Base-by-base conservation (phyloP, 2,797 vertebrate genomes). In the Phaenicophaeus curvirostris region DNA sequence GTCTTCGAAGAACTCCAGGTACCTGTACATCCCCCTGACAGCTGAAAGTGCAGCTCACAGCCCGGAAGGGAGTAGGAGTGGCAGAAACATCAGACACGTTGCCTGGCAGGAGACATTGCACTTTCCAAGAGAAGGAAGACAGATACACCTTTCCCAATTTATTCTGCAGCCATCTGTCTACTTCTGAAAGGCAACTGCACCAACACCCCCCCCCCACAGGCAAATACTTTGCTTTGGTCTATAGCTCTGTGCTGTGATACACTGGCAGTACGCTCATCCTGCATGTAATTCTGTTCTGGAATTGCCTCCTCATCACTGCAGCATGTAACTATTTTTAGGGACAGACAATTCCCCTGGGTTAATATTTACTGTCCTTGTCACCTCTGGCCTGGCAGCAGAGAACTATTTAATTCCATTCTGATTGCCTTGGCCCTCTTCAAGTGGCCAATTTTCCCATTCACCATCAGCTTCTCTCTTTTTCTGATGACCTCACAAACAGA, bases 31-130 rank as follows among this genome's bases (percentile, higher is more conserved):
- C 48, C 58, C 76, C 35, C 77, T 31, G 42, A 35, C 35, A 72
- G 62, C 41, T 2, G 5, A 7, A 5, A 30, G 46, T 5, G 27
- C 0, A 1, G n/a, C 0, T 0, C 0, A 0, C 41, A 61, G 33
- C 41, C 75, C 48, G 28, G 44, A 74, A 31, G 48, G 50, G 54
- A 67, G 44, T 5, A 33, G 41, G 37, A n/a, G n/a, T 18, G 44
- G 20, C 28, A 79, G 39, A 35, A 69, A 62, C 48, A 75, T 67
- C 58, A 82, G 62, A 79, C 31, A 69, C 27, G 8, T 21, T 41
- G 44, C 48, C 35, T 74, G 37, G 21, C 50, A 65, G 18, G 41
- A 77, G 65, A 74, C 46, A 85, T 17, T 10, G 13, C 44, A 31
- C 39, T 91, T 92, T 37, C 58, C 76, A 80, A 63, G 72, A 78